phyloP scores from a whole-genome alignment of 1,140 invertebrate species.

The Limonius californicus region DNA sequence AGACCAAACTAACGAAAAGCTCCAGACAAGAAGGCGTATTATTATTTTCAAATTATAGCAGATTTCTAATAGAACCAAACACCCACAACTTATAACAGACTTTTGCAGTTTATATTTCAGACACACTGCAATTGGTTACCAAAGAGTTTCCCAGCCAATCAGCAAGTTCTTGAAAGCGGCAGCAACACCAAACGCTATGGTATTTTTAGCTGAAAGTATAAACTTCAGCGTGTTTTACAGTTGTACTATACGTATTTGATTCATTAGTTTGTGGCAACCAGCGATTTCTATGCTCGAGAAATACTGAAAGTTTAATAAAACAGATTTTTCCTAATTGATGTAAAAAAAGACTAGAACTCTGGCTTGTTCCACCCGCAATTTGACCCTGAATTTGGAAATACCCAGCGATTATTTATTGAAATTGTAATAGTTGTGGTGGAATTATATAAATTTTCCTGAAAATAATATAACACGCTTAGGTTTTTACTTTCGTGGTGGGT shows the following conservation, averaged over 20 bases:
- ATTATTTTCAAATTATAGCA: slow-evolving; percentile 31
- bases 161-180: neutral
- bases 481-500: too few relatives aligned
- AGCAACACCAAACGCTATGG: slow-evolving; percentile 2
- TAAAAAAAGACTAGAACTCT: too few relatives aligned
- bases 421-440: too few relatives aligned
- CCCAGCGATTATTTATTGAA: too few relatives aligned
- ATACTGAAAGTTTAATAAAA: too few relatives aligned
- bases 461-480: too few relatives aligned
- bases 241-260: neutral
- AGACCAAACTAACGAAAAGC: slow-evolving; percentile 2
- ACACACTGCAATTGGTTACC: slow-evolving; percentile 15
- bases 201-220: slow-evolving; percentile 12
- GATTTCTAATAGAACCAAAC: slow-evolving; percentile 27
- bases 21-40: slow-evolving; percentile 1
- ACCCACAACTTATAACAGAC: slow-evolving; percentile 14
- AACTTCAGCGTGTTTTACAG: neutral
- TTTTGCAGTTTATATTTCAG: slow-evolving; percentile 7
- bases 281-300: too few relatives aligned
- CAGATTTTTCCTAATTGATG: too few relatives aligned
- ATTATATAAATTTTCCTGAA: too few relatives aligned
- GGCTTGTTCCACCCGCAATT: too few relatives aligned
- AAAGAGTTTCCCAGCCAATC: slow-evolving; percentile 3
- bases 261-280: too few relatives aligned
- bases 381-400: too few relatives aligned